Evolutionary conservation across 2,797 vertebrate species (phyloP), one percentile per base, ranked within the genome.

Genomic region (Coracias cyanogaster): DNA sequence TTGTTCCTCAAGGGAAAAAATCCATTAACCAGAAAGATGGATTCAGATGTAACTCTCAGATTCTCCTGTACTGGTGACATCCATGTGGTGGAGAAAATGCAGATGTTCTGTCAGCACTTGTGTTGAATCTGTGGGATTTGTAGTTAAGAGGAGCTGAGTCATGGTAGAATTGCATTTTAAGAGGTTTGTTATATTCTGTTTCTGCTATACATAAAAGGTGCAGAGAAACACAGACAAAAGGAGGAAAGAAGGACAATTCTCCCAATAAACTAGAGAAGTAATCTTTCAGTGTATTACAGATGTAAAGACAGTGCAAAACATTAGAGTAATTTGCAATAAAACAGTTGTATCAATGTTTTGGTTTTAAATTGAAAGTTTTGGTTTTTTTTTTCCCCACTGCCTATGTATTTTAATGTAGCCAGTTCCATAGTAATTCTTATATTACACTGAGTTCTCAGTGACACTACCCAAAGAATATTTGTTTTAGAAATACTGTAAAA

Each of bases 1-100:
- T 60, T 89, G 70, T 62, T 93, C 60, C 51, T 89, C 48, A 76
- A 93, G 55, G 20, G 26, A 82, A 74, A 61, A 86, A 71, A 58
- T 65, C 17, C 46, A 22, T 76, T 77, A 62, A 54, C 21, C 18
- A 39, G 6, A 4, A 73, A 82, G 49, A 91, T 25, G 26, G 52
- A 49, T 49, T 45, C 78, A 89, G 62, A 82, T 33, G 25, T 57
- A 72, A 26, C 45, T 76, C n/a, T 78, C 33, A 84, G 78, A 70
- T 90, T 93, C 29, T 77, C 9, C 51, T 69, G 29, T 90, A 39
- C 26, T 62, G 24, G 26, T 58, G 84, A 67, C 24, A 82, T 70
- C n/a, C 26, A 26, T 29, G 39, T 28, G 19, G 17, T 46, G 13
- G 35, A 86, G 74, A 77, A 51, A 72, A 0, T 0, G 2, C 29